Evolutionary conservation across 2,797 vertebrate genomes (phyloP).

Genomic region (Rhinophrynus dorsalis): DNA sequence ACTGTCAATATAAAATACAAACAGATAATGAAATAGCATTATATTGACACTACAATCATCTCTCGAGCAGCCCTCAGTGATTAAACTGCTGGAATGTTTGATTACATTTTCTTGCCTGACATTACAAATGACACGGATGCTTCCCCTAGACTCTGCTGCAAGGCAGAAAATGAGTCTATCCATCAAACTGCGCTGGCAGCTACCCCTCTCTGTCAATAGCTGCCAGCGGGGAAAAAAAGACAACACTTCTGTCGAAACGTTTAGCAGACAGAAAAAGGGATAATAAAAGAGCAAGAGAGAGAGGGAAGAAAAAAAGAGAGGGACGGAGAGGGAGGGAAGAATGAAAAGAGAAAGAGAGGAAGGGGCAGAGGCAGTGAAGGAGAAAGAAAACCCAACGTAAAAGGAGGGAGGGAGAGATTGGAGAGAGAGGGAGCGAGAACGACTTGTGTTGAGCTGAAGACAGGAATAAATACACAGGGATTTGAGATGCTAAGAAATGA

Average conservation of each 20-base stretch:
- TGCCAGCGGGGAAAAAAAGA: constrained; percentile 82
- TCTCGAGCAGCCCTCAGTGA: constrained; percentile 99
- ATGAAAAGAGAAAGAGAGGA: constrained; percentile 57
- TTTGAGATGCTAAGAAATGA: constrained; percentile 85
- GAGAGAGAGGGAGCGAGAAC: constrained; percentile 68
- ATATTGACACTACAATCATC: constrained; percentile 99
- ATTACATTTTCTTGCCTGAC: constrained; percentile 99
- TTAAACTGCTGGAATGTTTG: constrained; percentile 99
- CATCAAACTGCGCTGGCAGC: constrained; percentile 98
- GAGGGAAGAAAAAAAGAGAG: constrained; percentile 52
- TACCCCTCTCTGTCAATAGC: constrained; percentile 99
- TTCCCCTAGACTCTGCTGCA: constrained; percentile 98
- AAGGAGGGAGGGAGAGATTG: constrained; percentile 73
- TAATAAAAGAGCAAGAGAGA: constrained; percentile 78
- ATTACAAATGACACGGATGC: constrained; percentile 99
- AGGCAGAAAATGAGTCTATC: constrained; percentile 99
- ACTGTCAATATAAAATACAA: constrained; percentile 99
- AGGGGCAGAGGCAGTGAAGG: constrained; percentile 70
- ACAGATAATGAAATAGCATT: constrained; percentile 99
- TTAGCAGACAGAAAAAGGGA: constrained; percentile 93
- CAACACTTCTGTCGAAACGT: constrained; percentile 99
- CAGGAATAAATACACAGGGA: constrained; percentile 81
- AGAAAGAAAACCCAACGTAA: constrained; percentile 58
- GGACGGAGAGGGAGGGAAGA: constrained; percentile 41
- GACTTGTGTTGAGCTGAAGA: constrained; percentile 74